Percentiles rank a stretch among this genome's conserved stretches.
Evolutionary conservation across 2,888 invertebrate species (phyloP).

Genomic region (Ceraclea dissimilis): DNA sequence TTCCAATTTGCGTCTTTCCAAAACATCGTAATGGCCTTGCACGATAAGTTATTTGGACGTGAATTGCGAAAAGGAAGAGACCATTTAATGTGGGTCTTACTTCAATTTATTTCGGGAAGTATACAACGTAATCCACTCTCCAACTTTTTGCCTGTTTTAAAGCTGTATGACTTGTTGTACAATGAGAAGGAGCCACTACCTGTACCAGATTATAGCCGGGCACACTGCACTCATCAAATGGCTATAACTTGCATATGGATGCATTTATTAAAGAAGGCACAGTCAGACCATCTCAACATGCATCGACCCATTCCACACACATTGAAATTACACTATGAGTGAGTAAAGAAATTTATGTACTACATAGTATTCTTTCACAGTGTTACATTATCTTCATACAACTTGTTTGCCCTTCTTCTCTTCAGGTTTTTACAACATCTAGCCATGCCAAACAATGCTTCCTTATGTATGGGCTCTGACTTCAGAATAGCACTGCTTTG

Average conservation of each 20-base stretch:
- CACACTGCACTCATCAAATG: conserved; percentile 84
- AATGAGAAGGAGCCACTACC: conserved; percentile 86
- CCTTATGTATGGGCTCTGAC: conserved; percentile 73
- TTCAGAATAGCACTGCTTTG: conserved; percentile 87
- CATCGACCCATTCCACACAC: conserved; percentile 71
- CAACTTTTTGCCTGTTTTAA: conserved; percentile 83
- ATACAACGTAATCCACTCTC: conserved; percentile 87
- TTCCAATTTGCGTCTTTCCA: conserved; percentile 92
- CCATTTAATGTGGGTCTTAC: conserved; percentile 97
- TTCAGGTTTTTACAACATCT: conserved; percentile 78
- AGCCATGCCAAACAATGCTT: conserved; percentile 61
- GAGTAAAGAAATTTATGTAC: conserved; percentile 33
- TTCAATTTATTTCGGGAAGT: conserved; percentile 96
- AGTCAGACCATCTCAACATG: conserved; percentile 74
- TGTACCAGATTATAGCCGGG: conserved; percentile 81
- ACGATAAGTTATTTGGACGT: conserved; percentile 71
- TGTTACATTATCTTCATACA: neutral
- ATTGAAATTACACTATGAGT: conserved; percentile 78
- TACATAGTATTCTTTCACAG: neutral
- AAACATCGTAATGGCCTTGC: conserved; percentile 82
- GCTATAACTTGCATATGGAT: conserved; percentile 96
- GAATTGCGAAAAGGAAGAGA: conserved; percentile 87
- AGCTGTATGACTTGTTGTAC: conserved; percentile 85
- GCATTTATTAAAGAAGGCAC: conserved; percentile 89
- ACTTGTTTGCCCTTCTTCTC: conserved; percentile 23